Conservation (phyloP, 2,113 vertebrate genomes). For the Telmatochromis brachygnathus region DNA sequence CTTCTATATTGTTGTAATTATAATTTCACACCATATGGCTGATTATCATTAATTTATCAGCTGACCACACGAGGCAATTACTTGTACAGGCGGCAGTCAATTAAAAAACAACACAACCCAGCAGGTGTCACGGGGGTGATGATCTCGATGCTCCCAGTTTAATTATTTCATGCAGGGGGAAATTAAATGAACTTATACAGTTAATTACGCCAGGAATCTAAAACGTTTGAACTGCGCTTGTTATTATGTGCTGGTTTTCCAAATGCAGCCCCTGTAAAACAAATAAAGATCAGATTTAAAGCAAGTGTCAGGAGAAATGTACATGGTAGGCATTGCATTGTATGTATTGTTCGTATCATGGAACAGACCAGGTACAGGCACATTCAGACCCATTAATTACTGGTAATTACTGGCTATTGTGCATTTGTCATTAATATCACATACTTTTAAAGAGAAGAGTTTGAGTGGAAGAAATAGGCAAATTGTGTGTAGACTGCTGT, state of each 20-base stretch:
- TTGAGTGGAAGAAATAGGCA: background rate
- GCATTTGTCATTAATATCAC: background rate
- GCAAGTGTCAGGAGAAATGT: background rate
- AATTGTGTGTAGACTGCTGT: background rate
- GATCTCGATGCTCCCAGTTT: background rate
- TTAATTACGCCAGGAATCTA: background rate
- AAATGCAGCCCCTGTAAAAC: background rate
- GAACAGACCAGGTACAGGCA: background rate
- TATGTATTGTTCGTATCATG: background rate
- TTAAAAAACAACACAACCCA: background rate
- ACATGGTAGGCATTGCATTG: background rate
- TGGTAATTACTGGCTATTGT: background rate
- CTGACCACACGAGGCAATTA: background rate
- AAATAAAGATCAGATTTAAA: background rate
- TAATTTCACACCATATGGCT: background rate
- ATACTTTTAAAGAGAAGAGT: background rate
- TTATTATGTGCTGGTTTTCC: background rate
- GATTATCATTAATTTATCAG: background rate
- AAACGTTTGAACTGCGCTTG: background rate
- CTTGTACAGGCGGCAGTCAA: background rate
- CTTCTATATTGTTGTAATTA: background rate
- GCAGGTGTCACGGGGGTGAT: background rate
- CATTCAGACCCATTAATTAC: background rate
- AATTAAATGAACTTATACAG: background rate
- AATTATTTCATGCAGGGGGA: background rate